These are phyloP conservation scores for Thamnophis sirtalis DNA, from an alignment of 2,113 vertebrate species.

Conservation along the genomic window DNA sequence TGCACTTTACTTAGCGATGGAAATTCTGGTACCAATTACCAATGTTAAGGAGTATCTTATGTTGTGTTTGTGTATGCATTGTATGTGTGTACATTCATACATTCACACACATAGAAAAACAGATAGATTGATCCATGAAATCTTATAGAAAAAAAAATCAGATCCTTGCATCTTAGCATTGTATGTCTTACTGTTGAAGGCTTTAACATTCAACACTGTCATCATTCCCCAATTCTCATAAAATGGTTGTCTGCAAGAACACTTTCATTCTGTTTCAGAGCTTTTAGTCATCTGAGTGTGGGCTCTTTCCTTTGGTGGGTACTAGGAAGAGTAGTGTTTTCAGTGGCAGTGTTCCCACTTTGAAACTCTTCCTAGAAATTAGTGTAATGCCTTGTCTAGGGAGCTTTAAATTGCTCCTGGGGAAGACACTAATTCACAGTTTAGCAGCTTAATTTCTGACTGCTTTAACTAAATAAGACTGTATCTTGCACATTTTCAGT, in stretches of 20 bases:
- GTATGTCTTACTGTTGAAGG: background rate
- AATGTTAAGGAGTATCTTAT: background rate
- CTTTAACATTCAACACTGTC: background rate
- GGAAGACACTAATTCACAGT: background rate
- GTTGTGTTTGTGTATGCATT: background rate
- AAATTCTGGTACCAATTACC: background rate
- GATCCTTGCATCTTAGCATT: background rate
- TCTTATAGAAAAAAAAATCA: background rate
- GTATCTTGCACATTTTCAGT: background rate
- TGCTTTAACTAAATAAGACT: background rate
- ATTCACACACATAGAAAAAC: background rate
- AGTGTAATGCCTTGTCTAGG: background rate
- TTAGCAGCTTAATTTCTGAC: background rate
- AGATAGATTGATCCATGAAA: background rate
- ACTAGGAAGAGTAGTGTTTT: background rate
- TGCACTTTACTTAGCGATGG: background rate
- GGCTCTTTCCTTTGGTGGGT: background rate
- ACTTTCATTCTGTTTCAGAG: background rate
- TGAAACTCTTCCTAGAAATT: background rate
- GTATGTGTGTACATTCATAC: background rate
- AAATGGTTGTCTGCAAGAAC: background rate
- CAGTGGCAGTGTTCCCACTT: background rate
- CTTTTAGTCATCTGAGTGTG: background rate
- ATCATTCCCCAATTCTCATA: background rate
- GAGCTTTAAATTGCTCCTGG: background rate